A percentile compares a stretch with the other conserved stretches of the same genome.
phyloP scores from a whole-genome alignment of 2,797 vertebrate species.

The Prunella strophiata region DNA sequence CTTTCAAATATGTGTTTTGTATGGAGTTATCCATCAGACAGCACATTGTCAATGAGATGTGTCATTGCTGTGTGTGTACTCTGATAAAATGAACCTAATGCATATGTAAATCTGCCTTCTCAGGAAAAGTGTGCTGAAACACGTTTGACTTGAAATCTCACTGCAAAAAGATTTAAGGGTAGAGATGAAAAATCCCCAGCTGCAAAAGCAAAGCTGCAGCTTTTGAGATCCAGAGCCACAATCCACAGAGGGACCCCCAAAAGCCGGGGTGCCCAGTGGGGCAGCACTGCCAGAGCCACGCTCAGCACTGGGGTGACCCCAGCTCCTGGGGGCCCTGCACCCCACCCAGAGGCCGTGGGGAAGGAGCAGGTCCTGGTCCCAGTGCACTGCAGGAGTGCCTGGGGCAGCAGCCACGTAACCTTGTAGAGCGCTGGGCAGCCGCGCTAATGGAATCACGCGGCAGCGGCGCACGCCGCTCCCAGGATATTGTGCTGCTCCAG shows the following conservation, averaged over 20 bases:
- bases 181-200: constrained; percentile 44
- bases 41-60: constrained; percentile 71
- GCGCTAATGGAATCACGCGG: neutral
- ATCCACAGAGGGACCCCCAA: fast-evolving
- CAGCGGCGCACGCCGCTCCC: neutral
- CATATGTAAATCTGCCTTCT: constrained; percentile 76
- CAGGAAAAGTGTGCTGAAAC: constrained; percentile 67
- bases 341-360: fast-evolving
- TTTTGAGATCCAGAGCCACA: neutral
- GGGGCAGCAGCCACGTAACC: neutral
- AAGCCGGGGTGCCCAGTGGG: fast-evolving
- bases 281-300: fast-evolving
- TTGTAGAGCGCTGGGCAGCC: neutral
- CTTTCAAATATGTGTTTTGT: constrained; percentile 68
- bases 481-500: neutral
- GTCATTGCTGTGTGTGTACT: constrained; percentile 67
- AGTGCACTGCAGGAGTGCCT: fast-evolving
- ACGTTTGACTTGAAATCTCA: constrained; percentile 66
- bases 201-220: neutral
- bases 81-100: constrained; percentile 76
- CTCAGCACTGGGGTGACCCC: neutral
- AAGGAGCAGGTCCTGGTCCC: neutral
- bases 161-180: constrained; percentile 52
- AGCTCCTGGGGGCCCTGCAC: neutral
- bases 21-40: constrained; percentile 70